Evolutionary conservation across 2,113 vertebrate genomes (phyloP).

Genomic region (Loxodonta africana): DNA sequence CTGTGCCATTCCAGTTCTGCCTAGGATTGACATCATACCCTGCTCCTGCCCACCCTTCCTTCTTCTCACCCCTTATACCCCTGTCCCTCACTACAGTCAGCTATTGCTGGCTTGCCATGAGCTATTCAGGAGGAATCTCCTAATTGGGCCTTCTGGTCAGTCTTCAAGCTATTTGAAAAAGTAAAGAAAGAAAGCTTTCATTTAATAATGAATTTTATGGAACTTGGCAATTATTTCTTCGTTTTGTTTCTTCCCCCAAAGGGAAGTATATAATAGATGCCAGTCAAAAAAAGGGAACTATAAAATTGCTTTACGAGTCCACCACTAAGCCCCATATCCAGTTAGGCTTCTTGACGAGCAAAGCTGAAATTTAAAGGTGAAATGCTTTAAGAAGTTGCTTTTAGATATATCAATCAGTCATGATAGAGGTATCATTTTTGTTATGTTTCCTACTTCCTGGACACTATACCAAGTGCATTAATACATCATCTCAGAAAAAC

Average conservation of each 20-base stretch:
- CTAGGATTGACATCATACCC: background rate
- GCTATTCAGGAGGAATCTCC: background rate
- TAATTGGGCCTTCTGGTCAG: background rate
- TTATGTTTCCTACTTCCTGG: background rate
- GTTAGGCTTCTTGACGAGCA: background rate
- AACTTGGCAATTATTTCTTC: background rate
- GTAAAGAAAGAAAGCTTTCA: background rate
- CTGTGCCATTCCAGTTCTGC: background rate
- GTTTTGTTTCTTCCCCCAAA: background rate
- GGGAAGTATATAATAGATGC: background rate
- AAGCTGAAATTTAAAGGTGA: background rate
- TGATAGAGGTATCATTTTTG: background rate
- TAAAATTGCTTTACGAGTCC: background rate
- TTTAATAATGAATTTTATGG: background rate
- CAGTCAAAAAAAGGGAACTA: background rate
- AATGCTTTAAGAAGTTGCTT: slow-evolving; percentile 16
- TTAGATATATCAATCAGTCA: background rate
- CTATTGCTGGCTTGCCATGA: background rate
- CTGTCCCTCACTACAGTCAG: too few species aligned
- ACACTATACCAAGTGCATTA: background rate
- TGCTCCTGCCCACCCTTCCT: background rate
- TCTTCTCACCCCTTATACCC: accelerated
- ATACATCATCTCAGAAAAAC: background rate
- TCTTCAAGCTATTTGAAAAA: background rate
- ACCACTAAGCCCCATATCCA: background rate